These are phyloP conservation scores for Tiliacea aurago DNA, from an alignment of 2,888 invertebrate species.

Conservation along the genomic window DNA sequence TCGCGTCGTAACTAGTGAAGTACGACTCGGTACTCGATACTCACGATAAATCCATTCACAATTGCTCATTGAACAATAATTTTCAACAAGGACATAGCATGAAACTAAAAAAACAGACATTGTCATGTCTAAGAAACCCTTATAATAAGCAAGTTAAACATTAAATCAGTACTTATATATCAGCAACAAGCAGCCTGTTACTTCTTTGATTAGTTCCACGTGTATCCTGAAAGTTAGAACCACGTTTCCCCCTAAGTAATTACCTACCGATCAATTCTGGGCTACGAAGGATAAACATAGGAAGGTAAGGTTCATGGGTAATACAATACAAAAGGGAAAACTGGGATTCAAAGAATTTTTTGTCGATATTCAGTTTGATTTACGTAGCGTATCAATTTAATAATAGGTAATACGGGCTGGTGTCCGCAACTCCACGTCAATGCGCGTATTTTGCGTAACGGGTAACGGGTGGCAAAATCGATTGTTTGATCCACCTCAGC, in stretches of 20 bases:
- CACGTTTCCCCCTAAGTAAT: slow-evolving; percentile 75
- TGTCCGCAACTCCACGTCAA: too few species aligned
- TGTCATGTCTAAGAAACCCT: slow-evolving; percentile 1
- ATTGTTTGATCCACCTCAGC: too few species aligned
- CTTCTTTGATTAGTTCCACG: slow-evolving; percentile 69
- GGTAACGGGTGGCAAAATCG: too few species aligned
- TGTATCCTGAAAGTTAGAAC: slow-evolving; percentile 75
- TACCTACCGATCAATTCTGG: slow-evolving; percentile 78
- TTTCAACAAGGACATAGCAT: too few species aligned
- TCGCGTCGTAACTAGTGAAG: too few species aligned
- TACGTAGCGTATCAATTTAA: slow-evolving; percentile 4
- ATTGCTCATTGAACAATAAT: too few species aligned
- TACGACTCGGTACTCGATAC: too few species aligned
- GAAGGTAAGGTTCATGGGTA: slow-evolving; percentile 1
- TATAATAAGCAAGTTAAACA: slow-evolving; percentile 17
- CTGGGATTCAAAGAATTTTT: slow-evolving; percentile 18
- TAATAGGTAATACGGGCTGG: too few species aligned
- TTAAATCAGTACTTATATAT: slow-evolving; percentile 43
- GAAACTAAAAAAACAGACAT: too few species aligned
- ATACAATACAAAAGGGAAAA: slow-evolving; percentile 33
- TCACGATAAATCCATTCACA: too few species aligned
- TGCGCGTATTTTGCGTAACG: too few species aligned
- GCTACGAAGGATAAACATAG: slow-evolving; percentile 22
- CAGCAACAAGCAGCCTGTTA: slow-evolving; percentile 53
- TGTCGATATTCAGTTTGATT: slow-evolving; percentile 23